Evolutionary conservation across 2,888 invertebrate species (phyloP).

Genomic region (Tridacna crocea): DNA sequence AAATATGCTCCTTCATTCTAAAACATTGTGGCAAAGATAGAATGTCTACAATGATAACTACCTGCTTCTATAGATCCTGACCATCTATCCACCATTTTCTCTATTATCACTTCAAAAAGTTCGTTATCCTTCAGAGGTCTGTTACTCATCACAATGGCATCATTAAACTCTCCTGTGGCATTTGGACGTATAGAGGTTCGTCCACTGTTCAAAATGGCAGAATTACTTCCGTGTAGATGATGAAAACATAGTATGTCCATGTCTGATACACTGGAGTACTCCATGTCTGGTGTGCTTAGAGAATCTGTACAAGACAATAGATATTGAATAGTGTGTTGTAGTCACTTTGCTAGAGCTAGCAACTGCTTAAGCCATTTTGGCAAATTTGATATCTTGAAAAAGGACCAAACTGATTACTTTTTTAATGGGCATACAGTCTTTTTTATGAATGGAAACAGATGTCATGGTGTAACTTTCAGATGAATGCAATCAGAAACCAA

Average conservation of each 20-base stretch:
- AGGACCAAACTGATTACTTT: not conserved
- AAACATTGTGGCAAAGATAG: no score
- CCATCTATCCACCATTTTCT: constrained; percentile 96
- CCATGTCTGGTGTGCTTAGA: constrained; percentile 76
- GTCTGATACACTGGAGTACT: constrained; percentile 71
- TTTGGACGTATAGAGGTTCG: constrained; percentile 94
- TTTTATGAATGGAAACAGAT: no score
- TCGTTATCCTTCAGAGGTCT: constrained; percentile 94
- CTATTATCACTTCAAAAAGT: constrained; percentile 95
- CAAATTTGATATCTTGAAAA: not conserved
- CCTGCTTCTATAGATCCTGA: constrained; percentile 97
- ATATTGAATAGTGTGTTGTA: not conserved
- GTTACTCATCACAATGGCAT: constrained; percentile 96
- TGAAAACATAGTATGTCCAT: constrained; percentile 91
- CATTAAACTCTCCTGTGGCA: constrained; percentile 96
- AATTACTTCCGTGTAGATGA: constrained; percentile 94
- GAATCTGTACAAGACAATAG: constrained; percentile 62
- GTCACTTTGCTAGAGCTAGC: no score
- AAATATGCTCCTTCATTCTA: no score
- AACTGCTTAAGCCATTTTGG: no score
- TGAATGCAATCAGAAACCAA: no score
- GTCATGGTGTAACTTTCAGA: no score
- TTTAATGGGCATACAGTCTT: no score
- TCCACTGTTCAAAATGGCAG: constrained; percentile 92
- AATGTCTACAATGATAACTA: constrained; percentile 49